Evolutionary conservation across 2,888 invertebrate species (phyloP), one percentile per base, ranked within the genome.

Genomic region (Drosophila birchii): DNA sequence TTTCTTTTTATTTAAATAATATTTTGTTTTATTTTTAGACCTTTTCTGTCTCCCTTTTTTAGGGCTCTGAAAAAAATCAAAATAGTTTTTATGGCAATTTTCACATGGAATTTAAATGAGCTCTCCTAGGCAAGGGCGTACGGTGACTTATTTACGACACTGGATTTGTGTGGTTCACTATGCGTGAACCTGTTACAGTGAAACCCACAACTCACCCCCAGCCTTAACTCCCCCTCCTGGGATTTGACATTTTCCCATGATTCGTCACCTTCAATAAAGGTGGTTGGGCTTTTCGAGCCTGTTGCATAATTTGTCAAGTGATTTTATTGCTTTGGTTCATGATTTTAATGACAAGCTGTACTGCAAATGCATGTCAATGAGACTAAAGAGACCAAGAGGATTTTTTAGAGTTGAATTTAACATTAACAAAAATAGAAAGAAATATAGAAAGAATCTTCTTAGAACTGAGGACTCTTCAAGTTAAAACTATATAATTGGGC

Each of bases 231-330:
- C 45, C 26, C 47, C 39, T n/a, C 26, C 43, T 34, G 43, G 43
- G 66, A 70, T 74, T 63, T 74, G 74, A 57, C 74, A 73, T 60
- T 81, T 86, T 86, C 86, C 84, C 86, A 88, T 81, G 86, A 83
- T 75, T 76, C 72, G 81, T 74, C 73, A 60, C 36, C 23, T 49
- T 6, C n/a, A n/a, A 16, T 9, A 20, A 18, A 55, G 56, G 55
- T 58, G 58, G 41, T 34, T 51, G 53, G 41, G 53, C 70, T 54
- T 76, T 49, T 59, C 47, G 64, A 56, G 71, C 85, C 72, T 81
- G 87, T 84, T 85, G 78, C 84, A 70, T 66, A 78, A 79, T 81
- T 79, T 66, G 75, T 81, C 73, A 81, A 47, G 70, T 70, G 78
- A 86, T 72, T 83, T 88, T 78, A 87, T 86, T 81, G 78, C 74